Base-by-base conservation (phyloP, 2,113 vertebrate species). In the Melanotaenia duboulayi region DNA sequence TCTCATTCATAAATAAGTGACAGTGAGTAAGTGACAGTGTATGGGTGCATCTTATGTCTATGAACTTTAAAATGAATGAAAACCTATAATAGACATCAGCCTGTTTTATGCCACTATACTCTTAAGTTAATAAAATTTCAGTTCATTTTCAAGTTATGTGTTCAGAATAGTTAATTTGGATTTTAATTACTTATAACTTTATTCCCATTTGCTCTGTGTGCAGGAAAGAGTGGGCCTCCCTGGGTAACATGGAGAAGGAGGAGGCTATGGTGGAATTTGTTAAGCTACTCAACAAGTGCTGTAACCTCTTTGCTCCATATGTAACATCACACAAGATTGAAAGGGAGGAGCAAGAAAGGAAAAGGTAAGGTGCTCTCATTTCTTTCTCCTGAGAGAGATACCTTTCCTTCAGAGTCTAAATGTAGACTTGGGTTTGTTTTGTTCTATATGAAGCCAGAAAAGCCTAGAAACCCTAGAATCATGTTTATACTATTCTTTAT, bases 261-360 rank as follows among this genome's bases (percentile, higher is more conserved):
- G 96, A 98, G 46, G 96, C 97, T 80, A 99, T 98, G 97, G 94
- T 97, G 58, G 97, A 97, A 74, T 99, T 99, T 90, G 95, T 99
- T 61, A 96, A 94, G 79, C 93, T 99, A 64, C 91, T 99, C 9
- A 98, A 96, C 74, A 95, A 95, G 76, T 99, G 97, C 86, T 99
- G 98, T 80, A 96, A 93, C 87, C 96, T 99, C 54, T 99, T 99
- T 76, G 97, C 96, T 40, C 96, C 97, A 0, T 99, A 97, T 7
- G 90, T 98, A 75, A 95, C 95, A 2, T 99, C 98, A 48, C 98
- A 99, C 93, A 97, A 96, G 87, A 99, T 99, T 69, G 97, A 99
- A 86, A 96, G 94, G 84, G 96, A 99, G 84, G 98, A 99, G 71
- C 97, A 97, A 81, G 97, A 99, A 77, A 95, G 96, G 71, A 99